Percentiles rank a stretch among this genome's conserved stretches.
Conservation (phyloP, 2,797 vertebrate genomes). For the Sphenopsis melanotis region DNA sequence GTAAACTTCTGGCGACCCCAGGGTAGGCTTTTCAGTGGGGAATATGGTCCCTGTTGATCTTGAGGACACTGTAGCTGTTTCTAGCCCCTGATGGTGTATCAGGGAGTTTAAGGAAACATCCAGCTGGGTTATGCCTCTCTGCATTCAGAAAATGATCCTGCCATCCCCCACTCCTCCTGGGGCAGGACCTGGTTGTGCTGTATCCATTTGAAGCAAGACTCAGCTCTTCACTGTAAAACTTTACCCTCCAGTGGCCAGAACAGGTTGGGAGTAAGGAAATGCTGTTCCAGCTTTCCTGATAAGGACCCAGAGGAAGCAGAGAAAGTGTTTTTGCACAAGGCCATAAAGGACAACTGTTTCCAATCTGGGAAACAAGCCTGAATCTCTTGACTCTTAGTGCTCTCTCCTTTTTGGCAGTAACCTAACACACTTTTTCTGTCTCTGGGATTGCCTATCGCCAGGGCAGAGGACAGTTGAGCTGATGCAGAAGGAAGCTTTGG, state of each 20-base stretch:
- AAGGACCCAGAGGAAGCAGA: not conserved
- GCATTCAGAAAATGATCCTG: not conserved
- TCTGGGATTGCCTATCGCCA: not conserved
- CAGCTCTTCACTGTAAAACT: not conserved
- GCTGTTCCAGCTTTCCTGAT: not conserved
- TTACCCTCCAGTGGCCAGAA: fast-evolving
- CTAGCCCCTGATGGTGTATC: not conserved
- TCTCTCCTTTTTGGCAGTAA: not conserved
- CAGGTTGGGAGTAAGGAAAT: not conserved
- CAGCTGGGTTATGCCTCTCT: not conserved
- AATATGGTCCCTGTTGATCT: not conserved
- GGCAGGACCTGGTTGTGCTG: not conserved
- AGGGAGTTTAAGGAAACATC: not conserved
- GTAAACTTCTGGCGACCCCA: not conserved
- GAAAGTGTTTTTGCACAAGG: not conserved
- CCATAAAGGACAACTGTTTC: not conserved
- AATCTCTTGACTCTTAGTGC: not conserved
- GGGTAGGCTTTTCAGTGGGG: not conserved
- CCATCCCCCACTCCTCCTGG: not conserved
- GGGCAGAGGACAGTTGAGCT: not conserved
- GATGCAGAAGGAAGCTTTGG: not conserved
- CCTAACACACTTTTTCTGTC: not conserved
- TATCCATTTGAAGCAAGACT: not conserved
- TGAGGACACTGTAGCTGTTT: not conserved
- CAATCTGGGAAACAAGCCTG: not conserved